These are phyloP conservation scores for Lathronympha strigana DNA, from an alignment of 2,888 invertebrate species.

Conservation along the genomic window DNA sequence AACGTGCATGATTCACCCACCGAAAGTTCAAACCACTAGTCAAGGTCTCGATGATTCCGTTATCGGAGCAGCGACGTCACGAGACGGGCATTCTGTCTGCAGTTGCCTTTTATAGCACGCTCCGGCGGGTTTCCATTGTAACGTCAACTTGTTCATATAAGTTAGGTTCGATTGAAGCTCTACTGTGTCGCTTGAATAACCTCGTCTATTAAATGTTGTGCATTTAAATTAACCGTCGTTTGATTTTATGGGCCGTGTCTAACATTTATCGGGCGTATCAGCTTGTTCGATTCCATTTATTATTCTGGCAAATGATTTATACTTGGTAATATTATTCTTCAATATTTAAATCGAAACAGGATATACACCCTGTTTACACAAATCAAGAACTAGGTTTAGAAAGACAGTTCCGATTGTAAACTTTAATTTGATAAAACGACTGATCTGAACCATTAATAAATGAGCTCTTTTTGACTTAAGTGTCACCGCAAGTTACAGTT, in stretches of 20 bases:
- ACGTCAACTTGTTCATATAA: constrained; percentile 44
- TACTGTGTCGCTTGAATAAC: constrained; percentile 40
- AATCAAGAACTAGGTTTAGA: no score
- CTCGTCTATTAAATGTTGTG: constrained; percentile 39
- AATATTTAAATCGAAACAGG: neutral
- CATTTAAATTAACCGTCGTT: constrained; percentile 39
- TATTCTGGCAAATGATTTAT: constrained; percentile 18
- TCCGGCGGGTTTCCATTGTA: constrained; percentile 56
- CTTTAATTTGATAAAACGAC: no score
- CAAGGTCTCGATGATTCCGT: constrained; percentile 77
- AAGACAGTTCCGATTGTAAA: no score
- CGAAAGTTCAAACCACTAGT: constrained; percentile 66
- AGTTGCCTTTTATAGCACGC: constrained; percentile 42
- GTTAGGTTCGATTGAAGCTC: constrained; percentile 40
- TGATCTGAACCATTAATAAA: no score
- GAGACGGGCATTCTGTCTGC: constrained; percentile 59
- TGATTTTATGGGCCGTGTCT: constrained; percentile 33
- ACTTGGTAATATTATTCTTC: neutral
- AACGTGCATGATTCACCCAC: constrained; percentile 55
- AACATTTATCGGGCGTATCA: constrained; percentile 30
- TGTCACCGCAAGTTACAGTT: neutral
- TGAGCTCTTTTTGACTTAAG: no score
- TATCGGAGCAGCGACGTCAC: constrained; percentile 78
- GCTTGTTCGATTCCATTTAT: constrained; percentile 27
- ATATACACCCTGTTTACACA: no score